Conservation (phyloP, 2,797 vertebrate species). For the Naso thynnoides region DNA sequence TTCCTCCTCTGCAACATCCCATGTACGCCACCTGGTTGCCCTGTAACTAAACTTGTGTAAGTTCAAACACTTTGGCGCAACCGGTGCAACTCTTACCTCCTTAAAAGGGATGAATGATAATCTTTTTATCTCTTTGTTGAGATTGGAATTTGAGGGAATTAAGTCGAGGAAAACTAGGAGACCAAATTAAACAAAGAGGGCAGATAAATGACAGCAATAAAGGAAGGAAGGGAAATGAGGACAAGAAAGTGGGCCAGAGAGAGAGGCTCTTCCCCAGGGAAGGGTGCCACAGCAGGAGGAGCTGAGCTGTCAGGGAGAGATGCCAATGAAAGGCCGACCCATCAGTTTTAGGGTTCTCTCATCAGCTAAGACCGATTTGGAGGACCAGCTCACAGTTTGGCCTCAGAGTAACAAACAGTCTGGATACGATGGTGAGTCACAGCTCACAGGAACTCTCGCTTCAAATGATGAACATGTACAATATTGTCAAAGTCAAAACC, state of each 20-base stretch:
- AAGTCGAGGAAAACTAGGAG: constrained; percentile 15
- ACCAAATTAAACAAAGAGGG: constrained; percentile 7
- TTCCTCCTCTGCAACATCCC: constrained; percentile 80
- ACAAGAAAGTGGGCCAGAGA: constrained; percentile 41
- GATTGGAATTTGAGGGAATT: constrained; percentile 23
- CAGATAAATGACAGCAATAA: constrained; percentile 35
- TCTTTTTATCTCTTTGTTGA: constrained; percentile 26
- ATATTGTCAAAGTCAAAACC: constrained; percentile 26
- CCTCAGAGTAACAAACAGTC: constrained; percentile 7
- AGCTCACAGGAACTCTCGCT: constrained; percentile 26
- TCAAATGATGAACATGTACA: constrained; percentile 16
- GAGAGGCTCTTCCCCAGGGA: constrained; percentile 32
- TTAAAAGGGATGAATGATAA: constrained; percentile 20
- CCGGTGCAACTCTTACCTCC: constrained; percentile 11
- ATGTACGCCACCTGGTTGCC: constrained; percentile 95
- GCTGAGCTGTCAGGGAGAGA: constrained; percentile 38
- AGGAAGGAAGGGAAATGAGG: constrained; percentile 32
- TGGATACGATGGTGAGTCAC: not conserved
- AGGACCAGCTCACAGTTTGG: constrained; percentile 6
- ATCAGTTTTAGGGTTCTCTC: constrained; percentile 21
- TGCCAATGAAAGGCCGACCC: constrained; percentile 36
- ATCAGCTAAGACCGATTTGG: constrained; percentile 14
- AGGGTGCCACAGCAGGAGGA: constrained; percentile 33
- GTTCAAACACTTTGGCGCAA: constrained; percentile 21
- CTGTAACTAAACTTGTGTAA: constrained; percentile 89